A percentile compares a stretch with the other conserved stretches of the same genome.
Evolutionary conservation across 2,888 invertebrate species (phyloP).

Genomic region (Morpho helenor): DNA sequence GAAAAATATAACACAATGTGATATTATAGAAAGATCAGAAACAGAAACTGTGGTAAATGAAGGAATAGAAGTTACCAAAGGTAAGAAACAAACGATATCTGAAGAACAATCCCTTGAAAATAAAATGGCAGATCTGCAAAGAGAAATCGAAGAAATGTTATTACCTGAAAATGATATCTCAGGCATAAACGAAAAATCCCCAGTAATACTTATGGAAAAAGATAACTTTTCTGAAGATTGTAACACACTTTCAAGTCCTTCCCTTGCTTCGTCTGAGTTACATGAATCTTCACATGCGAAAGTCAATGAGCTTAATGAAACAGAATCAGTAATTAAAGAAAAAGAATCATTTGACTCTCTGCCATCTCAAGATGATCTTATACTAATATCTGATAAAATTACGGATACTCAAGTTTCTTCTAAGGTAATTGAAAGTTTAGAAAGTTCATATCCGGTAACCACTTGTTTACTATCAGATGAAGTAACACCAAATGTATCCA

Average conservation of each 20-base stretch:
- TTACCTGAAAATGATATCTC: constrained; percentile 68
- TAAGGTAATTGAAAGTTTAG: too few relatives aligned
- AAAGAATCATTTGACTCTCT: too few relatives aligned
- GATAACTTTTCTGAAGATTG: constrained; percentile 38
- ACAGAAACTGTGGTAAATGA: constrained; percentile 31
- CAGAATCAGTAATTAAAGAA: too few relatives aligned
- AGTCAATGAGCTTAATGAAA: too few relatives aligned
- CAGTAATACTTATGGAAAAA: constrained; percentile 53
- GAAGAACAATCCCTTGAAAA: constrained; percentile 66
- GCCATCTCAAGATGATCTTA: too few relatives aligned
- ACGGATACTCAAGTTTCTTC: too few relatives aligned
- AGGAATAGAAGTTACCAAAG: constrained; percentile 26
- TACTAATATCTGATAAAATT: too few relatives aligned
- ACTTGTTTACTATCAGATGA: too few relatives aligned
- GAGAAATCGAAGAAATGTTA: constrained; percentile 73
- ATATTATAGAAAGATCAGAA: constrained; percentile 13
- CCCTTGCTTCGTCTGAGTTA: constrained; percentile 16
- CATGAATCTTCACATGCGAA: neutral
- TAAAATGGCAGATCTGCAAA: constrained; percentile 71
- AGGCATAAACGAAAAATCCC: constrained; percentile 52
- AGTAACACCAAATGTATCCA: too few relatives aligned
- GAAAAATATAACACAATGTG: constrained; percentile 2
- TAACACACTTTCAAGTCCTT: constrained; percentile 10
- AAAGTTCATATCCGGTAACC: too few relatives aligned
- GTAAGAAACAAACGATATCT: constrained; percentile 39